Percentiles rank a stretch among this genome's conserved stretches.
phyloP scores from a whole-genome alignment of 2,113 vertebrate genomes.

The Centropus unirufus region DNA sequence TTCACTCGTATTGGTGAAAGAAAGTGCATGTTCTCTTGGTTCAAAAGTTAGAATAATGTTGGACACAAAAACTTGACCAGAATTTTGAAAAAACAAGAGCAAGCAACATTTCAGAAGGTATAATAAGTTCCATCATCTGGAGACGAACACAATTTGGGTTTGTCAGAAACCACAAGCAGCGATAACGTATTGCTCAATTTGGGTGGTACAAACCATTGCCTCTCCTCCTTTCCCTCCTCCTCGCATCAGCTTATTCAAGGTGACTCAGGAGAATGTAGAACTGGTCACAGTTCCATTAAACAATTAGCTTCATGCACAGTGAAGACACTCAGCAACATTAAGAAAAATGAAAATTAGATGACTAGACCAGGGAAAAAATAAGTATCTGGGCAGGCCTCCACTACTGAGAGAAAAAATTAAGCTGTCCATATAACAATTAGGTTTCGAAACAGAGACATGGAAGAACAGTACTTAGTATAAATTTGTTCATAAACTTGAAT shows the following conservation, averaged over 20 bases:
- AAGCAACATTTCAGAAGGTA: not conserved
- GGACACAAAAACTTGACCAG: not conserved
- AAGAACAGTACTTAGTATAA: not conserved
- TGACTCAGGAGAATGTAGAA: not conserved
- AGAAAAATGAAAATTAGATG: not conserved
- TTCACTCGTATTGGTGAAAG: fast-evolving
- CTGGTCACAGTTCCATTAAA: not conserved
- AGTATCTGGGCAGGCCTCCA: not conserved
- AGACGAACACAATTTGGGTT: not conserved
- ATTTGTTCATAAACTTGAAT: not conserved
- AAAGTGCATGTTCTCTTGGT: not conserved
- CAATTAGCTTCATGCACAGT: not conserved
- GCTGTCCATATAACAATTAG: not conserved
- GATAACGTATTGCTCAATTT: not conserved
- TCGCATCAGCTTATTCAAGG: not conserved
- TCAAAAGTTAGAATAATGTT: not conserved
- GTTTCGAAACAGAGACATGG: not conserved
- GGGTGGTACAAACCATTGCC: not conserved
- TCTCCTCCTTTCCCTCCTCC: not conserved
- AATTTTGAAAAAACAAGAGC: not conserved
- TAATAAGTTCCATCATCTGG: not conserved
- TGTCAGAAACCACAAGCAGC: not conserved
- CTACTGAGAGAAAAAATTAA: not conserved
- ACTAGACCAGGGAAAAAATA: not conserved
- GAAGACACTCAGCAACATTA: not conserved